Evolutionary conservation across 2,797 vertebrate species (phyloP), one percentile per base, ranked within the genome.

Genomic region (Telmatherina bonti): DNA sequence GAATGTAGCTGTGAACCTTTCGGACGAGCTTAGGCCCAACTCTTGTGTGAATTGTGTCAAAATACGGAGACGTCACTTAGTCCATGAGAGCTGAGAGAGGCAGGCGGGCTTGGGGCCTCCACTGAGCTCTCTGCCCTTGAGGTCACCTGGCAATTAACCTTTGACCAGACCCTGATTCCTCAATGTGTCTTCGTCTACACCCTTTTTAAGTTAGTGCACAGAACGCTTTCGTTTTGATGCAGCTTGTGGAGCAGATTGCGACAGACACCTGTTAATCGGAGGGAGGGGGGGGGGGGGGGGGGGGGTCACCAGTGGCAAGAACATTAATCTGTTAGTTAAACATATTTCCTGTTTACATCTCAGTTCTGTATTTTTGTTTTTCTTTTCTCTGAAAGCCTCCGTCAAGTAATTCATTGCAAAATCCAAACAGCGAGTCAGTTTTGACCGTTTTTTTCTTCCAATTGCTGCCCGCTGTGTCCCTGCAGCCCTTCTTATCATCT

Each of bases 91-190:
- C 84, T 72, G 71, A 71, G 85, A 73, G 79, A 87, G 80, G 89
- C 58, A 20, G 85, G 89, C 68, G 47, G 83, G 77, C 60, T 55
- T 7, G 64, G 78, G 74, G 85, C 78, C 85, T 90, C 83, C 47
- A 35, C 83, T 77, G 88, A 89, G 87, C 81, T 52, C 83, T 80
- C 78, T 13, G 84, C 75, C 78, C 81, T 81, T 35, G 72, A 85
- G 90, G 93, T 93, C 91, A 93, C 76, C 88, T 87, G 83, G 84
- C 89, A 92, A 94, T 94, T 93, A 93, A 92, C 93, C 92, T 90
- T 84, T 85, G 83, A 80, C 83, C 67, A 15, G 61, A 74, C 78
- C 73, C 77, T 68, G 8, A 54, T 82, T 70, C 71, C 60, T 71
- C n/a, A 66, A 60, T 15, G 3, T 62, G 62, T 67, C 74, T 45